These are phyloP conservation scores for Canis aureus DNA, from an alignment of 2,113 vertebrate species.

Conservation along the genomic window DNA sequence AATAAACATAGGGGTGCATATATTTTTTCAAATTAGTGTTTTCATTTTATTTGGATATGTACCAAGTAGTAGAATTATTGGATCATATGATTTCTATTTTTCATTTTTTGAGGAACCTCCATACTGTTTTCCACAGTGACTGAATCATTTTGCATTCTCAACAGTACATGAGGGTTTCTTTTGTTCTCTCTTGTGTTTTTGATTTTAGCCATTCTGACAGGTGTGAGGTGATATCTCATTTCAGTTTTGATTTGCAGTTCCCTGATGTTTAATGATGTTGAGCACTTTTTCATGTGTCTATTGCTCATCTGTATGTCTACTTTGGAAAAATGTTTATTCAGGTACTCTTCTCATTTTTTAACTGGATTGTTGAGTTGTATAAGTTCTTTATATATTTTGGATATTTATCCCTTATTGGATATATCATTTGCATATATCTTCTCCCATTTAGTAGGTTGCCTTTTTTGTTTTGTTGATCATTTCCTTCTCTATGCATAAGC, in stretches of 20 bases:
- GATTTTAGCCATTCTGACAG: neutral
- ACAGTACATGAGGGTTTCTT: neutral
- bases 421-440: neutral
- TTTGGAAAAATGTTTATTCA: neutral
- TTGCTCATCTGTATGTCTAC: neutral
- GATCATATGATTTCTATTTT: neutral
- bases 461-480: neutral
- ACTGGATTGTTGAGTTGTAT: neutral
- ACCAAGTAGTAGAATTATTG: neutral
- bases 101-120: neutral
- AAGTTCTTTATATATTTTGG: neutral
- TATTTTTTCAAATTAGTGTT: neutral
- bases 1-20: neutral
- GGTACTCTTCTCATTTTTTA: neutral
- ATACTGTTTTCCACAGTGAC: neutral
- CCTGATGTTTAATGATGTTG: neutral
- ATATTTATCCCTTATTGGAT: neutral
- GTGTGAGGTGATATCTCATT: neutral
- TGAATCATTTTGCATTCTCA: neutral
- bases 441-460: neutral
- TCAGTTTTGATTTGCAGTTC: neutral
- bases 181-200: neutral
- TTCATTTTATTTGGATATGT: neutral
- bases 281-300: neutral
- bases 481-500: neutral